Conservation (phyloP, 2,113 vertebrate genomes). For the Oncorhynchus kisutch region DNA sequence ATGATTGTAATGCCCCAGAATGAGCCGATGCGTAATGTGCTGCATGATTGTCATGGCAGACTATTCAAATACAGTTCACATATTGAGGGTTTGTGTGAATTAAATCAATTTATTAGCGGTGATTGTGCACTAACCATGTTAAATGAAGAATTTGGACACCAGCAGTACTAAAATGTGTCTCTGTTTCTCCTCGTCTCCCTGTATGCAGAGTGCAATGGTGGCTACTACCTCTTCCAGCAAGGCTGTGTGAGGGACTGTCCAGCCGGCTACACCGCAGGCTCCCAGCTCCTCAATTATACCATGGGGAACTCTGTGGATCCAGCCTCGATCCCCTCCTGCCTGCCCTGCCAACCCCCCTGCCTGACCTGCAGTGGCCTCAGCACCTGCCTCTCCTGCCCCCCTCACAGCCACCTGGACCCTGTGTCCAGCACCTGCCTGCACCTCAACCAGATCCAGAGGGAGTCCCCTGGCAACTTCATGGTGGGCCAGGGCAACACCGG, state of each 20-base stretch:
- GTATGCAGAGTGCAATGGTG: constrained; percentile 85
- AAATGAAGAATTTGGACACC: background rate
- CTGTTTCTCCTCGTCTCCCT: constrained; percentile 15
- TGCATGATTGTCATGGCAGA: background rate
- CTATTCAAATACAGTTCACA: no score
- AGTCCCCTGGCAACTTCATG: constrained; percentile 73
- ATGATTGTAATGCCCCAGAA: background rate
- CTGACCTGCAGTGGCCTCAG: constrained; percentile 82
- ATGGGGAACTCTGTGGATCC: constrained; percentile 80
- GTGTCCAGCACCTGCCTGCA: constrained; percentile 80
- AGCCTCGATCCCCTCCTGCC: constrained; percentile 78
- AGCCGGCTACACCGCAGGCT: constrained; percentile 74
- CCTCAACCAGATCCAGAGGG: constrained; percentile 87
- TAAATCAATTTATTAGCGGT: background rate
- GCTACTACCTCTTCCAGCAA: constrained; percentile 87
- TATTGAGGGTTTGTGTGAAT: background rate
- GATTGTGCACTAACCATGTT: background rate
- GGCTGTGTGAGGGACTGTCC: constrained; percentile 87
- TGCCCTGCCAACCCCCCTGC: constrained; percentile 84
- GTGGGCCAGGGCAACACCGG: constrained; percentile 12
- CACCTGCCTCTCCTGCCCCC: constrained; percentile 88
- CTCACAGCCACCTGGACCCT: constrained; percentile 83
- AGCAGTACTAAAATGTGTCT: background rate
- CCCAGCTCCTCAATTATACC: constrained; percentile 68
- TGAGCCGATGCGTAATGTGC: background rate